Percentiles rank a stretch among this genome's conserved stretches.
These are phyloP conservation scores for Drosophila kikkawai DNA, from an alignment of 1,140 invertebrate species.

Conservation along the genomic window DNA sequence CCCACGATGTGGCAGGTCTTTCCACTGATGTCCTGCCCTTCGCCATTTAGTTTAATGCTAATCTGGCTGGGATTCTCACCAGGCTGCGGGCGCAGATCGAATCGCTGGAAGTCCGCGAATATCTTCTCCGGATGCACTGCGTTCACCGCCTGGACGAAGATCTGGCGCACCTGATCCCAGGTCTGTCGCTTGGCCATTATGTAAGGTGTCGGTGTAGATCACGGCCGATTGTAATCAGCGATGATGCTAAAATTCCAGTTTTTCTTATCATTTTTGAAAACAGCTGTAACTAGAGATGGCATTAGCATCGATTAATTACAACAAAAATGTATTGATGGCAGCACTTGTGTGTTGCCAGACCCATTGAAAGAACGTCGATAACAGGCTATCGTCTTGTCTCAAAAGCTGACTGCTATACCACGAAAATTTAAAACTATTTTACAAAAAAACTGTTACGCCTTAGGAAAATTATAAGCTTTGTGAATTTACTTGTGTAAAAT, in stretches of 20 bases:
- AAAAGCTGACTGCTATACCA: constrained; percentile 12
- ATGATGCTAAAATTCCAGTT: constrained; percentile 25
- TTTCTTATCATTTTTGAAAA: constrained; percentile 47
- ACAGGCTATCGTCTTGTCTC: not conserved
- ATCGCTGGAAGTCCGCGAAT: constrained; percentile 60
- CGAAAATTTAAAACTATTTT: not conserved
- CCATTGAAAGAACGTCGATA: not conserved
- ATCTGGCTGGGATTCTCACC: constrained; percentile 7
- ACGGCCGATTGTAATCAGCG: constrained; percentile 35
- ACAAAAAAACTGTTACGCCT: not conserved
- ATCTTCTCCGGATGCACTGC: constrained; percentile 76
- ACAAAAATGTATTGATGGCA: not conserved
- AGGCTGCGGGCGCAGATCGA: constrained; percentile 51
- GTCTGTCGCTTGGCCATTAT: constrained; percentile 64
- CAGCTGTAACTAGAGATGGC: constrained; percentile 8
- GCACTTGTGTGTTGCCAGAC: too few relatives aligned
- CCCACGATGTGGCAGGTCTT: constrained; percentile 89
- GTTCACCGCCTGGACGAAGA: constrained; percentile 65
- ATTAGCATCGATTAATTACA: not conserved
- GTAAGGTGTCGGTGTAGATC: constrained; percentile 21
- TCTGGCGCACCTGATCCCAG: constrained; percentile 67
- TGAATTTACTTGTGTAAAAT: not conserved
- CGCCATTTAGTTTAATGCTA: constrained; percentile 62
- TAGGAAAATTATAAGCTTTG: not conserved
- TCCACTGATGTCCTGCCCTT: constrained; percentile 55